Base-by-base conservation (phyloP, 2,113 vertebrate genomes). In the Neopipo cinnamomea region DNA sequence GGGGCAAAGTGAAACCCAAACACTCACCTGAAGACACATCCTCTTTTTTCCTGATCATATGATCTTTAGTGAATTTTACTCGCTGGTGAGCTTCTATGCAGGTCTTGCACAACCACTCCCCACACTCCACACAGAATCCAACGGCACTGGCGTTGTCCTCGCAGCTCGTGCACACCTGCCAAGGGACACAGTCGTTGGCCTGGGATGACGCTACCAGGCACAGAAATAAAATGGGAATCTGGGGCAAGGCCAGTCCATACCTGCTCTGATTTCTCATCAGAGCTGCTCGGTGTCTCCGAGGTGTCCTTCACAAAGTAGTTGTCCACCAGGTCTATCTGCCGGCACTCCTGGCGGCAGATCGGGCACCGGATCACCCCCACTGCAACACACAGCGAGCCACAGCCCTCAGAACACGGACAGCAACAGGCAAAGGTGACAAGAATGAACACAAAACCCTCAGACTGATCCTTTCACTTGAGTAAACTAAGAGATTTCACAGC, bases 281-380 rank as follows among this genome's bases (percentile, higher is more conserved):
- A 99, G 67, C 98, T 98, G 97, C 97, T 99, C 24, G 98, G 98
- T 14, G 97, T 94, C 92, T 99, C 99, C 8, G 99, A 98, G 4
- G 98, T 99, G 95, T 99, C 99, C 97, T 99, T 99, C 74, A 99
- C 99, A 91, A 99, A 99, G 97, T 99, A 99, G 97, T 99, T 99
- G 97, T 99, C 99, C 91, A 99, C 99, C 81, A 99, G 98, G 88
- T 99, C 99, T 53, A 98, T 99, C 97, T 99, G 99, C 61, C 99
- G 99, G 98, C 99, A 99, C 96, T 99, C 99, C 79, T 99, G 99
- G 97, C 98, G 98, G 93, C 99, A 99, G 91, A 99, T 98, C 0
- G 98, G 97, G 88, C 99, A 99, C 19, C 99, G 98, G 98, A 99
- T 99, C 20, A 99, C 99, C 80, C 99, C 99, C 93, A 99, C 99